These are phyloP conservation scores for Pyralis farinalis DNA, from an alignment of 2,888 invertebrate genomes.

Conservation along the genomic window DNA sequence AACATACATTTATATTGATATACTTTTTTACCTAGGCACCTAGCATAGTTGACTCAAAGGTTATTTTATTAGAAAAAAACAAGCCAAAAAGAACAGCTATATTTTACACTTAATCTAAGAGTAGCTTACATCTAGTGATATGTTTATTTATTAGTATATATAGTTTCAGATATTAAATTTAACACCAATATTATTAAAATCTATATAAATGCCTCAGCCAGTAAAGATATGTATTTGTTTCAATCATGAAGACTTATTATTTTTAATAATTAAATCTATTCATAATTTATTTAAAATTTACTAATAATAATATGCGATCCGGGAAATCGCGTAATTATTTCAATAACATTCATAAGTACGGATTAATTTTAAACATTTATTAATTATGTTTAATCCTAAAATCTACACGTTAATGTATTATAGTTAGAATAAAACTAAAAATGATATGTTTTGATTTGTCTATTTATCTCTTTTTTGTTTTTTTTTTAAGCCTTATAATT, in stretches of 20 bases:
- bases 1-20: slow-evolving; percentile 44
- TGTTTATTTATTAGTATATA: slow-evolving; percentile 28
- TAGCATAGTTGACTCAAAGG: slow-evolving; percentile 38
- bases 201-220: slow-evolving; percentile 79
- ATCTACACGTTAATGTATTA: slow-evolving; percentile 33
- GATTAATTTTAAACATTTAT: slow-evolving; percentile 42
- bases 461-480: slow-evolving; percentile 38
- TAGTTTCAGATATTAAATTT: slow-evolving; percentile 32
- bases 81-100: slow-evolving; percentile 29
- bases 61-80: slow-evolving; percentile 31
- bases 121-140: slow-evolving; percentile 32
- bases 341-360: slow-evolving; percentile 54
- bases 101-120: slow-evolving; percentile 24
- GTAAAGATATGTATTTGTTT: slow-evolving; percentile 76
- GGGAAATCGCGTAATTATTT: slow-evolving; percentile 21
- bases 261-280: slow-evolving; percentile 34
- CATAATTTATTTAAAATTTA: slow-evolving; percentile 50
- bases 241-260: slow-evolving; percentile 57
- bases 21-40: slow-evolving; percentile 62
- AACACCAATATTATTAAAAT: slow-evolving; percentile 60
- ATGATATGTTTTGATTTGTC: slow-evolving; percentile 35
- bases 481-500: slow-evolving; percentile 34
- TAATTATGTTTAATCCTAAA: slow-evolving; percentile 25
- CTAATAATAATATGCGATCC: slow-evolving; percentile 38
- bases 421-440: slow-evolving; percentile 37